phyloP scores from a whole-genome alignment of 2,113 vertebrate species.

The Megaceryle maxima region DNA sequence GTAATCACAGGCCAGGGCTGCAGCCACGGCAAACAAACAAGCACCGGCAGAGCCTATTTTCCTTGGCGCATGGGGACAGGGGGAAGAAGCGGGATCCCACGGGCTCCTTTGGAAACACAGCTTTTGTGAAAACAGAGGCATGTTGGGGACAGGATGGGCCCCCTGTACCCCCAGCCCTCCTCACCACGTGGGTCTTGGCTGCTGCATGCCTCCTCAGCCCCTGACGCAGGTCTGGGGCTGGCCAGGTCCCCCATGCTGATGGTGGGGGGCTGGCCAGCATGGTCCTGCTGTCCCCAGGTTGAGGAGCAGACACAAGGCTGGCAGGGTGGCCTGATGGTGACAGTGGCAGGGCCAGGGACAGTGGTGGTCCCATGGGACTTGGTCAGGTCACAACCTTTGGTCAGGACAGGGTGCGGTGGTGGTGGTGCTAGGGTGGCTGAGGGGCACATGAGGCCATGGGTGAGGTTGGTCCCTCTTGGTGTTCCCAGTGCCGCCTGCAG shows the following conservation, averaged over 20 bases:
- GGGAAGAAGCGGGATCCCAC: constrained; percentile 37
- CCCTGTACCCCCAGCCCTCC: neutral
- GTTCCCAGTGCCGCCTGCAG: neutral
- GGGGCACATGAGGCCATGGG: accelerated
- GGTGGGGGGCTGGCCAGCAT: neutral
- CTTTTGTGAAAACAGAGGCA: constrained; percentile 58
- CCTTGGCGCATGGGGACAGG: neutral
- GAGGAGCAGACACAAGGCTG: neutral
- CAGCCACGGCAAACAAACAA: constrained; percentile 53
- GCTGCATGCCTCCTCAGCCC: accelerated
- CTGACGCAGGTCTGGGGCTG: neutral
- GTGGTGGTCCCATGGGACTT: neutral
- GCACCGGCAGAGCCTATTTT: constrained; percentile 48
- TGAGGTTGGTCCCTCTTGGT: neutral
- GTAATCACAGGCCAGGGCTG: constrained; percentile 26
- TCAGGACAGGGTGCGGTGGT: neutral
- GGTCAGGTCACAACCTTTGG: neutral
- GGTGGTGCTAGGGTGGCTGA: accelerated
- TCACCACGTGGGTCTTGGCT: accelerated
- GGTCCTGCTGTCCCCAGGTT: accelerated
- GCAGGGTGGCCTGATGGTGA: neutral
- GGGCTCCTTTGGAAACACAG: constrained; percentile 22
- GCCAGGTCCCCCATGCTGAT: neutral
- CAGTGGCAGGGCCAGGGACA: neutral
- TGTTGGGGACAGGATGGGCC: neutral